Evolutionary conservation across 2,113 vertebrate species (phyloP).

Genomic region (Anser cygnoides): DNA sequence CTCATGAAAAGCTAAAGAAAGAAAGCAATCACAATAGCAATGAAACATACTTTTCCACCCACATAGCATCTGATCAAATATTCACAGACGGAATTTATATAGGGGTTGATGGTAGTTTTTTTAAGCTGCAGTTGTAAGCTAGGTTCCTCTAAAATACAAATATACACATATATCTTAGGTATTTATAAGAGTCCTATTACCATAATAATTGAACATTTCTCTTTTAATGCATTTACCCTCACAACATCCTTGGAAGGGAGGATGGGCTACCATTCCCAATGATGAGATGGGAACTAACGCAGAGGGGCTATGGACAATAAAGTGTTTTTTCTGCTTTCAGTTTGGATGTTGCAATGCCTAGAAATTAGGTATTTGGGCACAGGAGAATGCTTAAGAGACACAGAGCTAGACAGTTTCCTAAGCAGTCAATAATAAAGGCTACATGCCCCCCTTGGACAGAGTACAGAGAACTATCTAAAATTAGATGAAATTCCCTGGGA

Average conservation of each 20-base stretch:
- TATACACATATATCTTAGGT: slow-evolving; percentile 21
- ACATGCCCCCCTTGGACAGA: background rate
- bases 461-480: background rate
- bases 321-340: background rate
- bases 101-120: slow-evolving; percentile 17
- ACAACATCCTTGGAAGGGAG: background rate
- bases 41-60: slow-evolving; percentile 63
- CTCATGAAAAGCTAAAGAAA: slow-evolving; percentile 69
- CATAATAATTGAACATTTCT: slow-evolving; percentile 49
- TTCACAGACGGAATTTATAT: slow-evolving; percentile 68
- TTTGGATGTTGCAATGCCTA: background rate
- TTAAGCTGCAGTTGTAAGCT: slow-evolving; percentile 20
- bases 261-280: background rate
- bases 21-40: slow-evolving; percentile 63
- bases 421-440: background rate
- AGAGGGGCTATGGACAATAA: background rate
- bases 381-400: background rate
- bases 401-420: background rate
- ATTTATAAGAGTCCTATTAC: slow-evolving; percentile 42
- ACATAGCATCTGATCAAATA: slow-evolving; percentile 66
- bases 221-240: slow-evolving; percentile 52
- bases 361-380: background rate
- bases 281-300: background rate
- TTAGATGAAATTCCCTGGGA: background rate
- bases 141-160: slow-evolving; percentile 40